These are phyloP conservation scores for Echeneis naucrates DNA, from an alignment of 2,797 vertebrate genomes.

Conservation along the genomic window DNA sequence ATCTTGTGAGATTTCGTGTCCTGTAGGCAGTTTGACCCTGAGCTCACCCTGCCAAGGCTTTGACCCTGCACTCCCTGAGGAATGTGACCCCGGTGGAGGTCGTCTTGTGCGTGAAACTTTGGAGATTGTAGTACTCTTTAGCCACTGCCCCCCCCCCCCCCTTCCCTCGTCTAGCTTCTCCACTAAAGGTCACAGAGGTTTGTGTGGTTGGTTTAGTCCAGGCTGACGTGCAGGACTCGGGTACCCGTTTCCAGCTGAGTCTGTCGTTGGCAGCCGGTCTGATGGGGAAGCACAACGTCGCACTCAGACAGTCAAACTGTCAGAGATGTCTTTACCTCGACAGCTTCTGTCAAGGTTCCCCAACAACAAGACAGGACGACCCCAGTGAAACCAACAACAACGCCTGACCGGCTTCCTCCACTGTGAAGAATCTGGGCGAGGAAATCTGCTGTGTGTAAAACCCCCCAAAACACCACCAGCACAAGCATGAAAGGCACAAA, in stretches of 20 bases:
- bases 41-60: constrained; percentile 80
- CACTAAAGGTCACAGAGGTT: constrained; percentile 28
- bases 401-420: background rate
- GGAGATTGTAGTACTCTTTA: constrained; percentile 57
- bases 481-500: background rate
- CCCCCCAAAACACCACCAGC: too few species aligned
- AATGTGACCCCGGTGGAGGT: constrained; percentile 82
- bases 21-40: constrained; percentile 79
- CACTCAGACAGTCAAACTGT: background rate
- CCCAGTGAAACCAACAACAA: background rate
- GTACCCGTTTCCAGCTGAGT: background rate
- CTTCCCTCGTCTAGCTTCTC: constrained; percentile 15
- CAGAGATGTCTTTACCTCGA: background rate
- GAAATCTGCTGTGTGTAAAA: background rate
- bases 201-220: constrained; percentile 12
- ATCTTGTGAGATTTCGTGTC: constrained; percentile 70
- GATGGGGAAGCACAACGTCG: background rate
- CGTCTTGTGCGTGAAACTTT: constrained; percentile 68
- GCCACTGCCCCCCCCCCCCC: background rate
- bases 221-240: background rate
- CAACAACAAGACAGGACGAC: background rate
- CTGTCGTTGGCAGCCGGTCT: background rate
- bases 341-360: background rate
- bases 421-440: background rate
- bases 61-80: constrained; percentile 81